Evolutionary conservation across 2,888 invertebrate genomes (phyloP), one percentile per base, ranked within the genome.

Genomic region (Torymus auratus): DNA sequence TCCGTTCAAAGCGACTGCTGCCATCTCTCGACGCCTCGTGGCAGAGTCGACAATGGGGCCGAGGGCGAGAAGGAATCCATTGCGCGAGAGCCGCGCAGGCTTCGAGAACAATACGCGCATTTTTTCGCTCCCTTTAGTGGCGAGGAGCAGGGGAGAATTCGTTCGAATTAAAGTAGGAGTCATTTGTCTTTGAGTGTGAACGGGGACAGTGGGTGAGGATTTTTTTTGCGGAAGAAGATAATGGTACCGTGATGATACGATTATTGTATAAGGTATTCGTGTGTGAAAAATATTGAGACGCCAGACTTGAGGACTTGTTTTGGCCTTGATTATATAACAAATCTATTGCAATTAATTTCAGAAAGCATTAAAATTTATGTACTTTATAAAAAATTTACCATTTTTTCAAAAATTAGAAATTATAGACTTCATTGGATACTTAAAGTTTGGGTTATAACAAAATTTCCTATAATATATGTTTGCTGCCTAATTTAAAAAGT

Each of bases 31-130:
- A 77, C 56, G 77, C 62, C 60, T 53, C n/a, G 41, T 15, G 41
- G 41, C 72, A 55, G 13, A 12, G 14, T 41, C 28, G 52, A 69
- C 70, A 74, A 69, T 64, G 68, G 52, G 28, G 11, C 4, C 20
- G 20, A 20, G 20, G 41, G 50, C 52, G 65, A 60, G 74, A 65
- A 53, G 61, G 71, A 67, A 75, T 71, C 65, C 61, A 80, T 71
- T 75, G 52, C 20, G n/a, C 53, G 52, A 13, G 17, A 5, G 28
- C 23, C 12, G 71, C 14, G 14, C 23, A 7, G 41, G 58, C n/a
- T 53, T 71, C 28, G 65, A 61, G 75, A 80, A 80, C 75, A 80
- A 80, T 75, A 20, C 41, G 20, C 20, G 55, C 53, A 61, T 58
- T 79, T 74, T 69, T 78, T 11, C 13, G 50, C 52, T 10, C 23